phyloP scores from a whole-genome alignment of 1,140 invertebrate species.

The Mercenaria mercenaria region DNA sequence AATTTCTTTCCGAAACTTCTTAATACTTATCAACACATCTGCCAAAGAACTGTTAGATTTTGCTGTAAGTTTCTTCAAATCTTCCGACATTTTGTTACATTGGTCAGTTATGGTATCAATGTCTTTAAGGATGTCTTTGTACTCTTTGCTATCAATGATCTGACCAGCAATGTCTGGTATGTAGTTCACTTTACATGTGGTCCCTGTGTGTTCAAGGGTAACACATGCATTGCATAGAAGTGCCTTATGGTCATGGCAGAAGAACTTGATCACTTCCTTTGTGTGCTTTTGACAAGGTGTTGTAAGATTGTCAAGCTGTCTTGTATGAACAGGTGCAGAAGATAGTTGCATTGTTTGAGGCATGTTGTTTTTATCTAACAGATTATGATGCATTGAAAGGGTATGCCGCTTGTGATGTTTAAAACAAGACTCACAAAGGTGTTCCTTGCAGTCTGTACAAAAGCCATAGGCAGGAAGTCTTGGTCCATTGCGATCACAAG shows the following conservation, averaged over 20 bases:
- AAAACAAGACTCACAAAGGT: background rate
- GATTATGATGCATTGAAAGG: background rate
- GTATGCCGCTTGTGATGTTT: background rate
- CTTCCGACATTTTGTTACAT: no score
- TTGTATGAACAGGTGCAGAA: background rate
- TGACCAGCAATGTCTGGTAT: background rate
- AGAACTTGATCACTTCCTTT: background rate
- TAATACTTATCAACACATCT: background rate
- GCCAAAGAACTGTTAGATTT: background rate
- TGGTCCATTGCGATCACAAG: background rate
- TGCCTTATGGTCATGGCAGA: background rate
- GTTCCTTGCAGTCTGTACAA: constrained; percentile 1
- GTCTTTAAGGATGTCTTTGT: background rate
- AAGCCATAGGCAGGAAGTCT: background rate
- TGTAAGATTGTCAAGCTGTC: background rate
- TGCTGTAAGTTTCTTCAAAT: background rate
- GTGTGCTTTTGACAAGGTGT: background rate
- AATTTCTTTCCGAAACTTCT: background rate
- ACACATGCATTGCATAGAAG: background rate
- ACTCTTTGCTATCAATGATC: background rate
- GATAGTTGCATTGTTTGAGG: background rate
- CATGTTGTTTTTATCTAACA: background rate
- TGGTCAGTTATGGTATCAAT: background rate
- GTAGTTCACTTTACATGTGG: no score
- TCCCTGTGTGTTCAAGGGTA: background rate